Conservation (phyloP, 2,113 vertebrate species). For the Chitala chitala region DNA sequence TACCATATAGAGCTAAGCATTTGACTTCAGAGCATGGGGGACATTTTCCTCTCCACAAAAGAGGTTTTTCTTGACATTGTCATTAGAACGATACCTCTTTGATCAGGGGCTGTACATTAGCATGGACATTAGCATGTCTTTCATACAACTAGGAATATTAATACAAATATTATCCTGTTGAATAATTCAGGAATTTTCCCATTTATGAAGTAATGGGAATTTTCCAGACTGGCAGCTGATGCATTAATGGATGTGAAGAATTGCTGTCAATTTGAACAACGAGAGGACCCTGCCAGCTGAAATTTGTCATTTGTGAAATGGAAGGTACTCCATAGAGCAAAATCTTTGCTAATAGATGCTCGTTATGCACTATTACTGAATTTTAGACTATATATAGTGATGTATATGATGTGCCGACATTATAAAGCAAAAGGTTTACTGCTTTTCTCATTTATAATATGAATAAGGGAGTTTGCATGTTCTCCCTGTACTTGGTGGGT, state of each 20-base stretch:
- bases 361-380: background rate
- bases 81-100: too few species aligned
- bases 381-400: too few species aligned
- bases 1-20: background rate
- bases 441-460: too few species aligned
- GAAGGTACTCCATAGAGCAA: conserved; percentile 8
- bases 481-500: too few species aligned
- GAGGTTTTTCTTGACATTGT: too few species aligned
- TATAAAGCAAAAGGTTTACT: too few species aligned
- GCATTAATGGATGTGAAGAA: conserved; percentile 39
- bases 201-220: conserved; percentile 43
- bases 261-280: background rate
- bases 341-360: background rate
- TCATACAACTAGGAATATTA: background rate
- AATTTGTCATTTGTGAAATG: background rate
- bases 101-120: background rate
- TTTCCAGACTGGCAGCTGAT: conserved; percentile 42
- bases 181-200: conserved; percentile 14
- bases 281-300: background rate
- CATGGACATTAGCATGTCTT: background rate
- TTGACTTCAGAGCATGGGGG: too few species aligned
- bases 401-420: too few species aligned
- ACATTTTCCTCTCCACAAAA: background rate
- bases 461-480: too few species aligned
- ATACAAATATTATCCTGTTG: conserved; percentile 7